These are phyloP conservation scores for Crossaster papposus DNA, from an alignment of 53 echinoderm and acorn worm genomes.

Conservation along the genomic window DNA sequence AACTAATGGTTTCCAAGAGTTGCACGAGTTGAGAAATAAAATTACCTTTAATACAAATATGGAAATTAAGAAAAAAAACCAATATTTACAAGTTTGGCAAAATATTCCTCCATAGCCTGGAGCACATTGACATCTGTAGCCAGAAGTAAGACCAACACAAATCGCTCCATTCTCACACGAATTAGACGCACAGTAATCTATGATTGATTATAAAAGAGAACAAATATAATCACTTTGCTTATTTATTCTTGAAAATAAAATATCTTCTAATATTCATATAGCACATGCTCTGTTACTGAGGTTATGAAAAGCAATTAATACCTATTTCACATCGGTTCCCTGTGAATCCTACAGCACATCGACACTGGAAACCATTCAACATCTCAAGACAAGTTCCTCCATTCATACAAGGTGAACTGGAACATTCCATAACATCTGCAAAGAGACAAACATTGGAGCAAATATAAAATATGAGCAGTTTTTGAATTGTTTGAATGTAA, in stretches of 20 bases:
- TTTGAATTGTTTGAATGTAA: too few relatives aligned
- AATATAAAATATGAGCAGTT: too few relatives aligned
- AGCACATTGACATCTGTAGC: conserved; percentile 52
- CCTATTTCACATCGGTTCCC: conserved; percentile 70
- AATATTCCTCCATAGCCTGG: conserved; percentile 51
- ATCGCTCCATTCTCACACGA: conserved; percentile 57
- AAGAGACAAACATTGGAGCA: neutral
- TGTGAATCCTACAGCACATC: conserved; percentile 66
- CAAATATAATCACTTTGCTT: neutral
- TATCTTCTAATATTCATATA: too few relatives aligned
- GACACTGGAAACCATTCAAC: conserved; percentile 67
- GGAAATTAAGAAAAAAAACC: neutral
- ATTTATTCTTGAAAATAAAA: too few relatives aligned
- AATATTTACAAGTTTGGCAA: conserved; percentile 38
- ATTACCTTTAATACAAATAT: too few relatives aligned
- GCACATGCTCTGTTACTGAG: neutral
- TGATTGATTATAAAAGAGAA: neutral
- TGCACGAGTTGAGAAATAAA: too few relatives aligned
- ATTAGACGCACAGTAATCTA: conserved; percentile 44
- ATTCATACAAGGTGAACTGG: conserved; percentile 36
- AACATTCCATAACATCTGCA: conserved; percentile 5
- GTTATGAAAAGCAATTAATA: neutral
- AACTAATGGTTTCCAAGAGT: too few relatives aligned
- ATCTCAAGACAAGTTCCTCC: conserved; percentile 58
- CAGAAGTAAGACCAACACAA: conserved; percentile 25